Base-by-base conservation (phyloP, 2,888 invertebrate species). In the Cotesia congregata region DNA sequence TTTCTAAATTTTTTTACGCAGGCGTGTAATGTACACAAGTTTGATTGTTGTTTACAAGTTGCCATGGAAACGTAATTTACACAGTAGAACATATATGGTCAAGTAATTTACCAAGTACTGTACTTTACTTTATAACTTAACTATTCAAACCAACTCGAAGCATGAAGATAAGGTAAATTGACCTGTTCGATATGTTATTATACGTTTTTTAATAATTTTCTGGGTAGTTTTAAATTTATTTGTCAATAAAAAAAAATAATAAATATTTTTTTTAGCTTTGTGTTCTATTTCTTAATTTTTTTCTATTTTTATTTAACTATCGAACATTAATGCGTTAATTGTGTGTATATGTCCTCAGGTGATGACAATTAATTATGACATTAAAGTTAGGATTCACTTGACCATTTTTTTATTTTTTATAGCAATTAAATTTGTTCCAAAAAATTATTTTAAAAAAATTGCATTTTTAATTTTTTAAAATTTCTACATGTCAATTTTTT, bases 31-130 rank as follows among this genome's bases (percentile, higher is more conserved):
- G 62, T 74, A 70, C 67, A 77, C 67, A 76, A 60, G 61, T 74
- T 79, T 62, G 68, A 81, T 79, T 84, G 85, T 82, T 85, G 81
- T 82, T 84, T 84, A 83, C 82, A 81, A 74, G 85, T 85, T 82
- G 82, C 83, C 83, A 85, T 84, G 83, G 83, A 79, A 79, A 85
- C 85, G 77, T 70, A 79, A 79, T 59, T 75, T 79, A 77, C 78
- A 77, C 67, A 64, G 67, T 59, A 77, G 74, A 77, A 68, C 76
- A 79, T 80, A 76, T 74, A 77, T 64, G 15, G 62, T 62, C 15
- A 40, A 72, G 30, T 20, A 41, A 38, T 62, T 9, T 65, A 65
- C 15, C 62, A 17, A 62, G 62, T 62, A 17, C 62, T 17, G 17
- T 62, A 62, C 15, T 62, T 62, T 62, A 62, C 62, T 17, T 75